Evolutionary conservation across 2,113 vertebrate species (phyloP).

Genomic region (Nothocercus nigrocapillus): DNA sequence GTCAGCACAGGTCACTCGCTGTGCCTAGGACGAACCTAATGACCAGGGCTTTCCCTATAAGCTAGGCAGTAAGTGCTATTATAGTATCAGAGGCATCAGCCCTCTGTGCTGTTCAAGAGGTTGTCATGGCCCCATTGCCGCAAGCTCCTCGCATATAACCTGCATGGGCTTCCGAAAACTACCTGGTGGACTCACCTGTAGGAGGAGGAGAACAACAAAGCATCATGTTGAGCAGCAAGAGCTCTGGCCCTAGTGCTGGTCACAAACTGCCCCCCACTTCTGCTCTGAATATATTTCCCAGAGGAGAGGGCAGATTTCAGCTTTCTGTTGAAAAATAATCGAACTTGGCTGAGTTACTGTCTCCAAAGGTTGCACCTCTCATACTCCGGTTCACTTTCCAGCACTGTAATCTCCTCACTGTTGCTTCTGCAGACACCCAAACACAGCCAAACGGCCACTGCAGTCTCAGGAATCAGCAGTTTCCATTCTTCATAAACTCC

Average conservation of each 20-base stretch:
- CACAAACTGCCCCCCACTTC: neutral
- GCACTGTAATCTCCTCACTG: slow-evolving; percentile 31
- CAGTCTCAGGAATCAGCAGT: slow-evolving; percentile 71
- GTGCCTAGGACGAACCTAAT: neutral
- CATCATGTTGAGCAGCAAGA: neutral
- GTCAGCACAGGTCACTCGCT: slow-evolving; percentile 9
- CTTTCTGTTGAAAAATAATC: slow-evolving; percentile 24
- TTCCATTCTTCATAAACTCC: slow-evolving; percentile 12
- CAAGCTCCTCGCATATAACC: neutral
- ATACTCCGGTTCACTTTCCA: neutral
- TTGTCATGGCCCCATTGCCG: neutral
- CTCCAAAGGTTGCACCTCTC: neutral
- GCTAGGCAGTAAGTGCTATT: slow-evolving; percentile 53
- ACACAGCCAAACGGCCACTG: slow-evolving; percentile 55
- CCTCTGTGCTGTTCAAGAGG: slow-evolving; percentile 29
- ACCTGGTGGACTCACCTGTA: neutral
- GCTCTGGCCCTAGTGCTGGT: neutral
- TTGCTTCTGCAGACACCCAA: slow-evolving; percentile 39
- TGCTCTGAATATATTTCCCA: neutral
- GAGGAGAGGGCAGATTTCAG: neutral
- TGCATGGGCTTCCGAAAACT: slow-evolving; percentile 29
- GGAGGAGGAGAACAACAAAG: neutral
- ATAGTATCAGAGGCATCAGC: slow-evolving; percentile 27
- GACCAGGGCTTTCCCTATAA: slow-evolving; percentile 6
- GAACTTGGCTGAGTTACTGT: neutral